These are phyloP conservation scores for Strongylocentrotus purpuratus DNA, from an alignment of 35 echinoderm and acorn worm species.

Conservation along the genomic window DNA sequence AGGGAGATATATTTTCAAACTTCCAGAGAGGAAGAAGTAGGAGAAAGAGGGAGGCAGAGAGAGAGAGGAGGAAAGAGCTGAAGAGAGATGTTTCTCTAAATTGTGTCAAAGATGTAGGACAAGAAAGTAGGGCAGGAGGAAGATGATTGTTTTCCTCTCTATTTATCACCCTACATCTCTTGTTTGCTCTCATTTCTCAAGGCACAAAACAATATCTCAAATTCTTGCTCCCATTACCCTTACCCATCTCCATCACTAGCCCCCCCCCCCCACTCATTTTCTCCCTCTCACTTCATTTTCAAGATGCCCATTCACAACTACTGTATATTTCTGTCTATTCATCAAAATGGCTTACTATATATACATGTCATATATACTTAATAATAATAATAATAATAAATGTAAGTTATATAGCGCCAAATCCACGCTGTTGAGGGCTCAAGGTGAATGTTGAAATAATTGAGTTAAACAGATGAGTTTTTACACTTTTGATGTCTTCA, in stretches of 20 bases:
- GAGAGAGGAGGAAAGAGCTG: background rate
- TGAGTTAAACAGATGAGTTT: no score
- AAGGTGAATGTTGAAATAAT: no score
- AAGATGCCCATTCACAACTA: no score
- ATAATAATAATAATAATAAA: no score
- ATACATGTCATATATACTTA: no score
- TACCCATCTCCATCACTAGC: background rate
- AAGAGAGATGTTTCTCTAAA: background rate
- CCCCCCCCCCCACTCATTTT: background rate
- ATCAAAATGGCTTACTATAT: no score
- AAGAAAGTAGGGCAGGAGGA: background rate
- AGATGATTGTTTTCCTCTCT: background rate
- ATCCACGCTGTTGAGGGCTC: no score
- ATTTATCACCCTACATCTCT: background rate
- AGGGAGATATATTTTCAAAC: background rate
- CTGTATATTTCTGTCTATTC: no score
- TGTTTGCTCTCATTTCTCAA: constrained; percentile 7
- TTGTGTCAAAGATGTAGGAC: background rate
- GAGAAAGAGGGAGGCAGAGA: background rate
- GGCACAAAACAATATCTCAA: background rate
- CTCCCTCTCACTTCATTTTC: no score
- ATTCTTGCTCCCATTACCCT: background rate
- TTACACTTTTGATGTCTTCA: no score
- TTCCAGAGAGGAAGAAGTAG: background rate
- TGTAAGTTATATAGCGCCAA: no score